These are phyloP conservation scores for Spilarctia lutea DNA, from an alignment of 2,888 invertebrate species.

Conservation along the genomic window DNA sequence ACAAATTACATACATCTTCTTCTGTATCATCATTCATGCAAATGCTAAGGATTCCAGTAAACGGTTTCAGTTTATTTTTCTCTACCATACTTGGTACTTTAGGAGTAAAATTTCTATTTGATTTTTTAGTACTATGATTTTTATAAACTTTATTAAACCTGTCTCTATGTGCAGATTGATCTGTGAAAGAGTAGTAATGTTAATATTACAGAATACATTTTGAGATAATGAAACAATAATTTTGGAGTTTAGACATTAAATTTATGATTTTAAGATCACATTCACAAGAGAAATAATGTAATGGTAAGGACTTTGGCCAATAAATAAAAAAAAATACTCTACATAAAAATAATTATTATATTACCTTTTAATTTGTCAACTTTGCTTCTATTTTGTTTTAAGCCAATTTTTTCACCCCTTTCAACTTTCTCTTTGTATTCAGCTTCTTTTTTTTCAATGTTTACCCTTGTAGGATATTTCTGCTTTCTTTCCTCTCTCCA, in stretches of 20 bases:
- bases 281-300: neutral
- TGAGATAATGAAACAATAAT: neutral
- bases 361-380: slow-evolving; percentile 55
- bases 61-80: slow-evolving; percentile 75
- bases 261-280: neutral
- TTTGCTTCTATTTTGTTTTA: slow-evolving; percentile 63
- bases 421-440: slow-evolving; percentile 88
- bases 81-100: slow-evolving; percentile 50
- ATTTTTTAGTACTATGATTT: slow-evolving; percentile 20
- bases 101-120: slow-evolving; percentile 45
- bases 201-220: neutral
- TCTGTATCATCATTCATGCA: slow-evolving; percentile 59
- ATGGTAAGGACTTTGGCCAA: neutral
- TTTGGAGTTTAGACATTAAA: neutral
- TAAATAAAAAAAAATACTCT: neutral
- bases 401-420: slow-evolving; percentile 91
- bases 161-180: slow-evolving; percentile 40
- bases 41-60: slow-evolving; percentile 80
- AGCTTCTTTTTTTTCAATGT: slow-evolving; percentile 88
- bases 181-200: slow-evolving; percentile 20
- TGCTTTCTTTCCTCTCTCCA: slow-evolving; percentile 94
- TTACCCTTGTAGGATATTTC: slow-evolving; percentile 91
- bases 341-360: neutral
- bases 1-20: slow-evolving; percentile 31
- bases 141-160: slow-evolving; percentile 41